Percentiles rank a stretch among this genome's conserved stretches.
These are phyloP conservation scores for Anolis sagrei DNA, from an alignment of 2,113 vertebrate species.

Conservation along the genomic window DNA sequence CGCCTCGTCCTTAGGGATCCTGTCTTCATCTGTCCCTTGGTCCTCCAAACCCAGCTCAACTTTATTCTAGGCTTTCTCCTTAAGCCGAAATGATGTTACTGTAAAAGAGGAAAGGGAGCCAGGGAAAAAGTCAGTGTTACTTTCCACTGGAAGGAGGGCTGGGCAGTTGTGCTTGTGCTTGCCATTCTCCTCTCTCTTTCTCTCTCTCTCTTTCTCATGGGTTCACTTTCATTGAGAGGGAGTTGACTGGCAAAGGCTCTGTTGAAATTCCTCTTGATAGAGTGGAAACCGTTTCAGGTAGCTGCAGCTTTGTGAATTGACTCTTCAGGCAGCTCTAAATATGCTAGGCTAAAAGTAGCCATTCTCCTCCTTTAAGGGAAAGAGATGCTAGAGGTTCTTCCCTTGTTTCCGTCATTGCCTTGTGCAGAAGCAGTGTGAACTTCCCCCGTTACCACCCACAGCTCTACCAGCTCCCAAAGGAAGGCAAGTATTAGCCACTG, in stretches of 20 bases:
- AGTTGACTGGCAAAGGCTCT: background rate
- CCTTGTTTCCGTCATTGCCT: background rate
- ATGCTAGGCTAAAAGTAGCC: background rate
- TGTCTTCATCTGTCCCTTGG: background rate
- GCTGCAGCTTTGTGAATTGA: background rate
- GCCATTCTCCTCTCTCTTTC: background rate
- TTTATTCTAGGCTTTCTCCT: no score
- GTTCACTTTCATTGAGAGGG: background rate
- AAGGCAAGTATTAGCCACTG: background rate
- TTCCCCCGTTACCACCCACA: background rate
- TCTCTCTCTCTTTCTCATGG: background rate
- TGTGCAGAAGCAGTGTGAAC: background rate
- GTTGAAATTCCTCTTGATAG: background rate
- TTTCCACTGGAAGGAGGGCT: background rate
- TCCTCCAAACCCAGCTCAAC: no score
- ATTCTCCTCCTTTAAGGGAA: conserved; percentile 1
- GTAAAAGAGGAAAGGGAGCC: background rate
- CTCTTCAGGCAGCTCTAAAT: background rate
- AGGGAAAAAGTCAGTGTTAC: background rate
- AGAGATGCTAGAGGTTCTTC: no score
- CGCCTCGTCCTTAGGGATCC: background rate
- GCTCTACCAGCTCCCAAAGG: background rate
- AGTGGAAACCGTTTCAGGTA: background rate
- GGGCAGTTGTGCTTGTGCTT: background rate
- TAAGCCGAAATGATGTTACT: background rate